Evolutionary conservation across 2,888 invertebrate species (phyloP), one percentile per base, ranked within the genome.

Genomic region (Pyralis farinalis): DNA sequence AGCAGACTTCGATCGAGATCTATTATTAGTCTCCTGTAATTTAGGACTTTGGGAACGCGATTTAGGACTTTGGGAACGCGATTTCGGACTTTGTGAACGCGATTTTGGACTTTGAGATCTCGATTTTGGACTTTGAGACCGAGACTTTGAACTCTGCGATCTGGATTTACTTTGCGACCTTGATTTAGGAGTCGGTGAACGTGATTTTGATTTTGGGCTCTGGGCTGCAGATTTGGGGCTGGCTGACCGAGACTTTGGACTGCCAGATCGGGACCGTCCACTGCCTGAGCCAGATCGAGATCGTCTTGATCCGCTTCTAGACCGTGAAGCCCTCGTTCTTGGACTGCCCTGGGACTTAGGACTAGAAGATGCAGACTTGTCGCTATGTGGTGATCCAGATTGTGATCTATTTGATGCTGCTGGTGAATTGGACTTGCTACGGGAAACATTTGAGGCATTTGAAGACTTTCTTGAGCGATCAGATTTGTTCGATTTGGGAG

Each of bases 391-490:
- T 6, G 88, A 88, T 3, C 80, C 83, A 2, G 89, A 72, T 3
- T 61, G 58, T 3, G 62, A 85, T 59, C 78, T 67, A 34, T 83
- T 76, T 0, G 85, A 84, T 16, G 55, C 72, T 6, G 64, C 82
- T 7, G 84, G 87, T 1, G 88, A 86, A 47, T 86, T 85, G 0
- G 90, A 90, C 51, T 84, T 85, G 62, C 86, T 85, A 6, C 80
- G 67, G 8, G 86, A 85, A 21, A 52, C 78, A 63, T 65, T 73
- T 20, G 78, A 79, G 25, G 66, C 74, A 55, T 74, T 77, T 10
- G 87, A 86, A 1, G 85, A 83, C 51, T 72, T 78, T 37, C 69
- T 72, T 2, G 87, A 81, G 3, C 58, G 67, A 4, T 51, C 67
- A 0, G 86, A 81, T 1, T 51, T 69, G 33, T 76, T 76, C 0